A percentile compares a stretch with the other conserved stretches of the same genome.
phyloP scores from a whole-genome alignment of 1,140 invertebrate species.

The Drosophila elegans region DNA sequence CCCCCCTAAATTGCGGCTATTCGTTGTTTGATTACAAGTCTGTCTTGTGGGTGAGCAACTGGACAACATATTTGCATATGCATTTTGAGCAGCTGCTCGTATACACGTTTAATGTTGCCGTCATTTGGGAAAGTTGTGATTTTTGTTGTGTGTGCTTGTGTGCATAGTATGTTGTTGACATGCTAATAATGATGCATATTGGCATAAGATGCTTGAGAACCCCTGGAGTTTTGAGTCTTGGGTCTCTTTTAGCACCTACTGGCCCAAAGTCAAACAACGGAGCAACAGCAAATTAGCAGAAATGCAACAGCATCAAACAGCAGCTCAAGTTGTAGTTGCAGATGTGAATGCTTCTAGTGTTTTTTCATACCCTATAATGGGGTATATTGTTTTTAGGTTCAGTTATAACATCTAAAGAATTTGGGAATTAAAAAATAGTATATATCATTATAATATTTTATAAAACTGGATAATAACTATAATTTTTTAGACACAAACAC shows the following conservation, averaged over 20 bases:
- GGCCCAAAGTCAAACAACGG: conserved; percentile 59
- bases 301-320: conserved; percentile 28
- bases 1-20: conserved; percentile 39
- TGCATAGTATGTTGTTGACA: conserved; percentile 59
- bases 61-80: conserved; percentile 62
- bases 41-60: conserved; percentile 53
- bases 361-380: neutral
- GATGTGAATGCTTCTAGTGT: conserved; percentile 33
- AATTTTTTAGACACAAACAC: no score
- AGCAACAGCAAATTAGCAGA: conserved; percentile 67
- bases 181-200: conserved; percentile 79
- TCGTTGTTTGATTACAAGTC: conserved; percentile 73
- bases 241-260: conserved; percentile 68
- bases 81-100: conserved; percentile 54
- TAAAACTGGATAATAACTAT: no score
- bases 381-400: conserved; percentile 1
- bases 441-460: no score
- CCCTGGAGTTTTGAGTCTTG: conserved; percentile 19
- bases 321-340: conserved; percentile 39
- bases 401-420: no score
- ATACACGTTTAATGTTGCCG: conserved; percentile 66
- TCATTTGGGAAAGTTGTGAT: conserved; percentile 75
- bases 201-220: conserved; percentile 69
- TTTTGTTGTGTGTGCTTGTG: conserved; percentile 48
- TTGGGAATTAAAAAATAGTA: no score